Evolutionary conservation across 1,140 invertebrate species (phyloP).

Genomic region (Campoletis sonorensis): DNA sequence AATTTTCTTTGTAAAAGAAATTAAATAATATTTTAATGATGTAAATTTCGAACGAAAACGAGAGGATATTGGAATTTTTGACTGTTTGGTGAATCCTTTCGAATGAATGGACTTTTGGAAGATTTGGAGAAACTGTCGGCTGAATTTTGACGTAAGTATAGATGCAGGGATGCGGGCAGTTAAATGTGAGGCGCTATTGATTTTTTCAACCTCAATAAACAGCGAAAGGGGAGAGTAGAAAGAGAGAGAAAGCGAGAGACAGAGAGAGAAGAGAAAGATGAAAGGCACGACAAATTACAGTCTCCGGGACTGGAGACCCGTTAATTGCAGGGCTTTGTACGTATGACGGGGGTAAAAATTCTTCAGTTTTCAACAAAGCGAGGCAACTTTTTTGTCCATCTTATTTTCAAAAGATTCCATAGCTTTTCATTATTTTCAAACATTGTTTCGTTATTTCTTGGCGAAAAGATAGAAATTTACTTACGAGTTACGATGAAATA

Average conservation of each 20-base stretch:
- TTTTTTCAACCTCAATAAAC: constrained; percentile 61
- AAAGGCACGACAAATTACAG: constrained; percentile 59
- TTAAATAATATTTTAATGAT: too few relatives aligned
- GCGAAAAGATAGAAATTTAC: too few relatives aligned
- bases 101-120: too few relatives aligned
- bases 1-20: too few relatives aligned
- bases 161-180: constrained; percentile 40
- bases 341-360: constrained; percentile 7
- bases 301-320: constrained; percentile 43
- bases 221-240: constrained; percentile 40
- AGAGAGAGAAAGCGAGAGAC: background rate
- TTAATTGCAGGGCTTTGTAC: constrained; percentile 56
- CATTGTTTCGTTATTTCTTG: too few relatives aligned
- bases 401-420: background rate
- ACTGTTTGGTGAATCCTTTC: too few relatives aligned
- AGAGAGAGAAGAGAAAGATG: constrained; percentile 49
- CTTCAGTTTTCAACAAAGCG: background rate
- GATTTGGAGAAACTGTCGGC: background rate
- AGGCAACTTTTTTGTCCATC: background rate
- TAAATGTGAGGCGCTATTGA: constrained; percentile 55
- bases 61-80: too few relatives aligned
- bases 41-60: too few relatives aligned
- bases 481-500: too few relatives aligned
- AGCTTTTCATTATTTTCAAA: background rate
- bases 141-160: background rate